Evolutionary conservation across 2,797 vertebrate species (phyloP), one percentile per base, ranked within the genome.

Genomic region (Crossoptilon crossoptilon): DNA sequence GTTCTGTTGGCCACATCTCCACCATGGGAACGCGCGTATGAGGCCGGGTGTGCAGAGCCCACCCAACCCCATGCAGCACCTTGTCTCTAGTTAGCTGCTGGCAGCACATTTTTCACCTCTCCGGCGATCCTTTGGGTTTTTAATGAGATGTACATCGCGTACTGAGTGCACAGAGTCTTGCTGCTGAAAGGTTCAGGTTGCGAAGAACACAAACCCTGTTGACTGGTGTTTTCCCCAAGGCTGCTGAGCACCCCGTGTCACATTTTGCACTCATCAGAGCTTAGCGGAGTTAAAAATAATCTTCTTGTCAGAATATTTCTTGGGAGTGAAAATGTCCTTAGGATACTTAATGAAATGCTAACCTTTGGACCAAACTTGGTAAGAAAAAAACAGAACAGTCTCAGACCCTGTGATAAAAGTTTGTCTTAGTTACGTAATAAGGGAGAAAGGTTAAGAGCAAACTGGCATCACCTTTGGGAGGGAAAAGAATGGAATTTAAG

Each of bases 311-410:
- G 90, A 94, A 87, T 87, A 87, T 80, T 83, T 92, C 76, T 93
- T 78, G 71, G 43, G 77, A 92, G 66, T 95, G 88, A 87, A 96
- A 95, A 91, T 87, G 88, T 94, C 95, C 75, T 63, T 82, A 91
- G 91, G 90, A 76, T 87, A 91, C 62, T 95, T 84, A 17, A 35
- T 91, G 80, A 91, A 95, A 58, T 69, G 49, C 49, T 94, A 88
- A 96, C 83, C 88, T 96, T 96, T 96, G 92, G 85, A 92, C 91
- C 58, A 76, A 74, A 76, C 7, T 56, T 88, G 31, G 49, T 49
- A 69, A 77, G 55, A 55, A 90, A 84, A 92, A 80, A 62, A 69
- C 62, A 88, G 84, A 83, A 66, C 35, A 39, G n/a, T 59, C 63
- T 91, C 74, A 46, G 67, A 72, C 18, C 2, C 29, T 18, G 12